Evolutionary conservation across 1,140 invertebrate genomes (phyloP).

Genomic region (Heliconius himera): DNA sequence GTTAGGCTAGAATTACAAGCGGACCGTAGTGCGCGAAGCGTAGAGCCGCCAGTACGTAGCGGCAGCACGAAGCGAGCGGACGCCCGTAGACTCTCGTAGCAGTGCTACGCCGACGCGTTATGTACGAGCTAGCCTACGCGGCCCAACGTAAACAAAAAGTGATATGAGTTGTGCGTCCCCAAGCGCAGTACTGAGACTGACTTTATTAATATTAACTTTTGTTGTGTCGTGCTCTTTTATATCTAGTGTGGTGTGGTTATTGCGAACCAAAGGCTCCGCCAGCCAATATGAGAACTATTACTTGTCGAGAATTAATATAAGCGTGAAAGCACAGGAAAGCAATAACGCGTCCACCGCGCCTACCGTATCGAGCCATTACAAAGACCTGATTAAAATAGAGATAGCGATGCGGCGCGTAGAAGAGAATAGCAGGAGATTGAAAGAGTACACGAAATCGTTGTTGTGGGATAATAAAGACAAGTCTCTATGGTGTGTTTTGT

Average conservation of each 20-base stretch:
- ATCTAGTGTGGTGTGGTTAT: constrained; percentile 75
- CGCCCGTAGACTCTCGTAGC: constrained; percentile 62
- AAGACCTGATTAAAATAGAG: constrained; percentile 81
- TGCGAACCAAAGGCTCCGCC: constrained; percentile 60
- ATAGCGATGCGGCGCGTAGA: constrained; percentile 79
- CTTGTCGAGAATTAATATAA: constrained; percentile 81
- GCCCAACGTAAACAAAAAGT: constrained; percentile 77
- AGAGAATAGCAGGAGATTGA: constrained; percentile 78
- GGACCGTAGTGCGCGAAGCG: constrained; percentile 64
- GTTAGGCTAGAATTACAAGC: constrained; percentile 72
- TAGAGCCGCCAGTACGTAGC: constrained; percentile 63
- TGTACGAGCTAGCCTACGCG: constrained; percentile 65
- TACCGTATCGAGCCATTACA: constrained; percentile 74
- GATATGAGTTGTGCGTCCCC: constrained; percentile 78
- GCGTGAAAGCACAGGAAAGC: constrained; percentile 55
- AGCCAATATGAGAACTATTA: constrained; percentile 79
- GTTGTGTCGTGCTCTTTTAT: constrained; percentile 72
- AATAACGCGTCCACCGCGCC: constrained; percentile 61
- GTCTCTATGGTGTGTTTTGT: constrained; percentile 80
- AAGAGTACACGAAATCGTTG: constrained; percentile 78
- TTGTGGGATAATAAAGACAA: constrained; percentile 82
- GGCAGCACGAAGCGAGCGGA: constrained; percentile 55
- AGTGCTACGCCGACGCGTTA: constrained; percentile 66
- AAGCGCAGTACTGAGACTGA: constrained; percentile 68
- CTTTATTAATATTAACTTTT: constrained; percentile 73